Percentiles rank a stretch among this genome's conserved stretches.
Evolutionary conservation across 2,113 vertebrate genomes (phyloP).

Genomic region (Stictonetta naevosa): DNA sequence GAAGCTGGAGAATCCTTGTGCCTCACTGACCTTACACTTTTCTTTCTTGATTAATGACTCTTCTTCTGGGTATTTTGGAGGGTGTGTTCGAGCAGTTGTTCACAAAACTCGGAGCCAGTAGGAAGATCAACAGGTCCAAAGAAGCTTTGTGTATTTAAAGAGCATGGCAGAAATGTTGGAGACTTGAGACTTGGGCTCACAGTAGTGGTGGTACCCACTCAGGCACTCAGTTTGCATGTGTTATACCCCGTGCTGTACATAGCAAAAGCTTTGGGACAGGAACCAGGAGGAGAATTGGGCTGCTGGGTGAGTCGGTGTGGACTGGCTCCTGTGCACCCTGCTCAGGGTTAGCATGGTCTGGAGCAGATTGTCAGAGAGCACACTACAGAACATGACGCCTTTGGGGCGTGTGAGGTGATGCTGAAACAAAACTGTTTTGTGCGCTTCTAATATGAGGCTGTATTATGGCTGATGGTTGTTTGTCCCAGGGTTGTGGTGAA

Average conservation of each 20-base stretch:
- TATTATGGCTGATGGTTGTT: background rate
- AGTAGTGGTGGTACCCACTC: background rate
- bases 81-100: background rate
- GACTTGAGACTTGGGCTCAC: background rate
- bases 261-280: background rate
- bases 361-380: background rate
- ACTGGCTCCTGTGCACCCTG: accelerated
- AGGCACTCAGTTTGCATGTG: accelerated
- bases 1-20: background rate
- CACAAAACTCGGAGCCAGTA: background rate
- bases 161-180: background rate
- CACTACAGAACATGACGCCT: background rate
- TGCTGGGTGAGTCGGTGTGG: background rate
- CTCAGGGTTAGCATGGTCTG: background rate
- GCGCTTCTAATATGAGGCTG: background rate
- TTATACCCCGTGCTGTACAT: background rate
- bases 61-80: background rate
- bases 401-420: background rate
- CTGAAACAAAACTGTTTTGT: background rate
- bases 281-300: background rate
- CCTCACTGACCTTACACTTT: background rate
- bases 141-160: background rate
- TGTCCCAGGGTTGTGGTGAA: background rate
- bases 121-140: background rate
- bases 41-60: background rate